Base-by-base conservation (phyloP, 2,888 invertebrate species). In the Oxyteleia sp. region DNA sequence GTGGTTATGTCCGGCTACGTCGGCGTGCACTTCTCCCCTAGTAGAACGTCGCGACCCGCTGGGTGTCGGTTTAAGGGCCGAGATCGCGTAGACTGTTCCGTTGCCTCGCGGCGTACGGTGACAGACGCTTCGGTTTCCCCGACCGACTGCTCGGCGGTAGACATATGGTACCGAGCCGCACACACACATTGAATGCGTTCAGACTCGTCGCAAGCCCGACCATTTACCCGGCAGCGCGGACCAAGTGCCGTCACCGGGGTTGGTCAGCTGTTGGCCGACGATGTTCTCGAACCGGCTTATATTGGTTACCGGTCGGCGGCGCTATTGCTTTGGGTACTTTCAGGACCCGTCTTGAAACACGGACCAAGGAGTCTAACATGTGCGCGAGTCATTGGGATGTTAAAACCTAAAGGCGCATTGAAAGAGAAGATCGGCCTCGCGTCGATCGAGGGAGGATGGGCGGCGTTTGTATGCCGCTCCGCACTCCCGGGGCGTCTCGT, bases 301-400 rank as follows among this genome's bases (percentile, higher is more conserved):
- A 20, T 32, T 2, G 64, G 57, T 78, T 89, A 88, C 91, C 90
- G 38, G 84, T 86, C 85, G 23, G 83, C 84, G 86, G 84, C 84
- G 86, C 90, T 92, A 90, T 88, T 90, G 92, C 90, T 92, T 92
- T 91, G 91, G 92, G 89, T 89, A 88, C 89, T 89, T 87, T 89
- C 88, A 89, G 95, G 95, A 95, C 95, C 96, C 95, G 95, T 96
- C 96, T 96, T 96, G 96, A 96, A 96, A 96, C 95, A 96, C 95
- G 95, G 95, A 95, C 95, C 95, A 95, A 95, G 95, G 95, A 96
- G 95, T 95, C 94, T 95, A 95, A 94, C 95, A 95, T 95, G 95
- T 95, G 94, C 94, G 96, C 96, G 94, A 96, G 95, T 95, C 95
- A 94, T 94, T 94, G 95, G 95, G 95, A 94, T 88, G 85, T 90